Percentiles rank a stretch among this genome's conserved stretches.
These are phyloP conservation scores for Xenus cinereus DNA, from an alignment of 2,113 vertebrate genomes.

Conservation along the genomic window DNA sequence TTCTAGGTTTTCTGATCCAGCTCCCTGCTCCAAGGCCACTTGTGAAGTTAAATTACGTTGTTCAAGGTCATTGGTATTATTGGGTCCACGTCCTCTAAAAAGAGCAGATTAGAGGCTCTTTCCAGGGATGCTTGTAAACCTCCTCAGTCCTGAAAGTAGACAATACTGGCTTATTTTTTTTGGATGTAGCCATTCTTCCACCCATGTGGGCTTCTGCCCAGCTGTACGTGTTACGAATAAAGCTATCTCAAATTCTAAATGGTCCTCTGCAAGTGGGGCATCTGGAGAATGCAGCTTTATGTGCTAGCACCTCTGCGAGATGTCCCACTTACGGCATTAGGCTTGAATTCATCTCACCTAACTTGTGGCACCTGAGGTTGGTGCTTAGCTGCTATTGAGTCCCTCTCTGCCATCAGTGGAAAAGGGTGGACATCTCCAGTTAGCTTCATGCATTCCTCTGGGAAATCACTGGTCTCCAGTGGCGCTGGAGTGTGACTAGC, in stretches of 20 bases:
- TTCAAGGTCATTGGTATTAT: not conserved
- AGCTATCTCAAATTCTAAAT: not conserved
- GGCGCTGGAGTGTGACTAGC: not conserved
- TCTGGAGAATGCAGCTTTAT: not conserved
- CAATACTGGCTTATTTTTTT: not conserved
- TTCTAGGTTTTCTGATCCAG: not conserved
- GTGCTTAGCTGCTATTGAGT: not conserved
- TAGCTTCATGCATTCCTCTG: not conserved
- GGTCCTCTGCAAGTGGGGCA: not conserved
- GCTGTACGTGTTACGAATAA: rapidly evolving
- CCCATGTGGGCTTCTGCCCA: not conserved
- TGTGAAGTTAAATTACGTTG: not conserved
- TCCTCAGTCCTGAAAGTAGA: not conserved
- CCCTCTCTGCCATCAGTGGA: not conserved
- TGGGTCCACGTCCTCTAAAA: not conserved
- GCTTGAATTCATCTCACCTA: not conserved
- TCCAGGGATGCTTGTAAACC: not conserved
- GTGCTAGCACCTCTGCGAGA: not conserved
- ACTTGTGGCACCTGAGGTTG: not conserved
- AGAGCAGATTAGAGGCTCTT: not conserved
- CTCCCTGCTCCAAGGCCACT: not conserved
- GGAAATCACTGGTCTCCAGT: not conserved
- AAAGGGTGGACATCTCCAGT: not conserved
- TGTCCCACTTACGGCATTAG: not conserved
- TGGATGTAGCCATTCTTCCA: not conserved